Evolutionary conservation across 2,888 invertebrate species (phyloP).

Genomic region (Petrophora chlorosata): DNA sequence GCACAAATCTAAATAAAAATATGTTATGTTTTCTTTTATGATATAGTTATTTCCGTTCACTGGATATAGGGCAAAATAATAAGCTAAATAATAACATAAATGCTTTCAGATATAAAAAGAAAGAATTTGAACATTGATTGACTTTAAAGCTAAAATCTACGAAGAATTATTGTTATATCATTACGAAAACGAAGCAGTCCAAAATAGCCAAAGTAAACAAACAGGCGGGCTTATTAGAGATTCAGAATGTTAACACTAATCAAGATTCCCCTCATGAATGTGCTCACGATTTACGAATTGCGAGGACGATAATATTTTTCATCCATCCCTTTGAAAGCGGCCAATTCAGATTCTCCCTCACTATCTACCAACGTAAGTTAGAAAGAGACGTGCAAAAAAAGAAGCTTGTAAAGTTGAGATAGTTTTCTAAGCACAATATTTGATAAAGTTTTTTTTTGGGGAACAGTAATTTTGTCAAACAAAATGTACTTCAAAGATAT

Average conservation of each 20-base stretch:
- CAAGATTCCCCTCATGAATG: constrained; percentile 14
- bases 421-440: neutral
- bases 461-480: too few relatives aligned
- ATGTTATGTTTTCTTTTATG: too few relatives aligned
- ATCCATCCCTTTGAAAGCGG: constrained; percentile 3
- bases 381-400: neutral
- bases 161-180: too few relatives aligned
- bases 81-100: too few relatives aligned
- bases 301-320: constrained; percentile 1
- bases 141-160: too few relatives aligned
- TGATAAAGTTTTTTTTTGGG: neutral
- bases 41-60: too few relatives aligned
- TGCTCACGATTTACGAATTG: neutral
- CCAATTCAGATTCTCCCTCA: neutral
- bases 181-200: neutral
- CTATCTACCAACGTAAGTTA: neutral
- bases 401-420: neutral
- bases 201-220: constrained; percentile 17
- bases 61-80: too few relatives aligned
- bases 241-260: constrained; percentile 15
- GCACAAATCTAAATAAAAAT: too few relatives aligned
- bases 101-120: too few relatives aligned
- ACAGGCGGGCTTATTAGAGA: constrained; percentile 13
- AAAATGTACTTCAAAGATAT: too few relatives aligned
- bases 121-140: too few relatives aligned